Conservation (phyloP, 2,113 vertebrate species). For the Thamnaconus septentrionalis region DNA sequence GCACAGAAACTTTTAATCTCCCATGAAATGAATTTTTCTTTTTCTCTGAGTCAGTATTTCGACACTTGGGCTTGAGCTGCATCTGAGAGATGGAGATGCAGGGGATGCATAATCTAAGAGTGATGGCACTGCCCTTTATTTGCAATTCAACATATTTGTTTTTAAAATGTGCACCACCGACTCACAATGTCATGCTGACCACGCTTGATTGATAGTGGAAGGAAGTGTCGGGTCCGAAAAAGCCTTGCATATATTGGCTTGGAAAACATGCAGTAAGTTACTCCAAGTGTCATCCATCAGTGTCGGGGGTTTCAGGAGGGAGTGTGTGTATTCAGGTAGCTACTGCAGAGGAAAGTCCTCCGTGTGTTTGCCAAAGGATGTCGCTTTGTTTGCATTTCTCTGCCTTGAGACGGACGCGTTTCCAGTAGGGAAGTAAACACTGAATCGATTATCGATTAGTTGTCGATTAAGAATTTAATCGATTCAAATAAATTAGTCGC, state of each 20-base stretch:
- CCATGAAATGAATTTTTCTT: slow-evolving; percentile 11
- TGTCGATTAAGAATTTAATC: too few relatives aligned
- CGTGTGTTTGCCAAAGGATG: slow-evolving; percentile 47
- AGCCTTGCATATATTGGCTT: slow-evolving; percentile 9
- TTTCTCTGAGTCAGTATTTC: background rate
- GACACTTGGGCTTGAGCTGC: background rate
- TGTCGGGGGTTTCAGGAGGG: slow-evolving; percentile 11
- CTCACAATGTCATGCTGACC: background rate
- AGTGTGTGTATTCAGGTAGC: slow-evolving; percentile 17
- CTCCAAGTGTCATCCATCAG: slow-evolving; percentile 19
- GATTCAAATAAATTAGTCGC: too few relatives aligned
- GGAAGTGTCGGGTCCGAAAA: too few relatives aligned
- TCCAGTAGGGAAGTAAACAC: slow-evolving; percentile 4
- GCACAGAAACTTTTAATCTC: slow-evolving; percentile 13
- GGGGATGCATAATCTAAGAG: slow-evolving; percentile 3
- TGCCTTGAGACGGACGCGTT: slow-evolving; percentile 29
- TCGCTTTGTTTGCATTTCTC: slow-evolving; percentile 46
- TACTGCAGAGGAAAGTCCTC: slow-evolving; percentile 52
- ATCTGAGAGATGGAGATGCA: slow-evolving; percentile 14
- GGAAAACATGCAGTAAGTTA: slow-evolving; percentile 16
- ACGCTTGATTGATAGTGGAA: too few relatives aligned
- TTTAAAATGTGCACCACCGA: background rate
- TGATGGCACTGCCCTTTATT: background rate
- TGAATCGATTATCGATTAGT: too few relatives aligned
- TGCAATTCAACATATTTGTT: slow-evolving; percentile 6